These are phyloP conservation scores for Sycophaga agraensis DNA, from an alignment of 1,140 invertebrate genomes.

Conservation along the genomic window DNA sequence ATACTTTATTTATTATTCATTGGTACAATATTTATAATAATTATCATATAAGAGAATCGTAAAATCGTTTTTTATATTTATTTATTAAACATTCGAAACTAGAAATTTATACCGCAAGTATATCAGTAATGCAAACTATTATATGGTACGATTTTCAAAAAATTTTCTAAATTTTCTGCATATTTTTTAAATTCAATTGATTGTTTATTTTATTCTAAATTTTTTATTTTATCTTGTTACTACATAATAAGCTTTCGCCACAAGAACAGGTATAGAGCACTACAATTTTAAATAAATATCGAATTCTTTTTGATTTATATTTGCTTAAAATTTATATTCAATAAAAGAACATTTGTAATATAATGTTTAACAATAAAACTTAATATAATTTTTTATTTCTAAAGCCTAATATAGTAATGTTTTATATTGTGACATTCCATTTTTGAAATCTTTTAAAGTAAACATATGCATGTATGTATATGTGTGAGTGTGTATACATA, in stretches of 20 bases:
- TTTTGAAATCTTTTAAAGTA: background rate
- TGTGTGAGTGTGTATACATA: too few species aligned
- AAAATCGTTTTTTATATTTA: slow-evolving; percentile 1
- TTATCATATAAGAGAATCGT: slow-evolving; percentile 9
- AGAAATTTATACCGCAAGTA: slow-evolving; percentile 15
- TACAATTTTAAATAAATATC: too few species aligned
- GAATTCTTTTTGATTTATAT: too few species aligned
- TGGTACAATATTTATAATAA: slow-evolving; percentile 9
- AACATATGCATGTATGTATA: background rate
- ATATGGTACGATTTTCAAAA: slow-evolving; percentile 14
- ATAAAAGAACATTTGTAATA: too few species aligned
- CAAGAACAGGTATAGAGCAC: slow-evolving; percentile 12
- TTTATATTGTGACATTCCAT: slow-evolving; percentile 2
- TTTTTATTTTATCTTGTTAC: slow-evolving; percentile 4
- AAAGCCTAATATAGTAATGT: slow-evolving; percentile 14
- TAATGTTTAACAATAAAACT: slow-evolving; percentile 15
- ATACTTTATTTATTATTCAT: background rate
- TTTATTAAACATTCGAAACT: slow-evolving; percentile 4
- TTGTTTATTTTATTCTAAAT: slow-evolving; percentile 2
- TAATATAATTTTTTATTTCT: slow-evolving; percentile 1
- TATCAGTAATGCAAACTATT: slow-evolving; percentile 18
- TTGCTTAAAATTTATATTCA: too few species aligned
- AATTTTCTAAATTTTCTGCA: background rate
- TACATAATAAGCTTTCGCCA: background rate
- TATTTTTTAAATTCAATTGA: background rate